Base-by-base conservation (phyloP, 2,888 invertebrate species). In the Aphidoletes aphidimyza region DNA sequence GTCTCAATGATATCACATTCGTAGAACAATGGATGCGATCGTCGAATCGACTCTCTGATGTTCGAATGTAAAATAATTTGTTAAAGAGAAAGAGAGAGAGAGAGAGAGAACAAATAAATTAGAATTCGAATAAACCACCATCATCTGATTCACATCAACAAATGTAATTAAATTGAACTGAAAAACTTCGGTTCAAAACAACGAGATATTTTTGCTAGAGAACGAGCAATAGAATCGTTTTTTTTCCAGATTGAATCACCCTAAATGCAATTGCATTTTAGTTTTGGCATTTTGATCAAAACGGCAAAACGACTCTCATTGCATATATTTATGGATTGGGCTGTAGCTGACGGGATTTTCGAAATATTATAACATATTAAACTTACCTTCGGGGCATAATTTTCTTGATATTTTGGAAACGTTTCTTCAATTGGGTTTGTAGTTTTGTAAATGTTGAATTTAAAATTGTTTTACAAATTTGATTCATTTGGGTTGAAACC, bases 1-100 rank as follows among this genome's bases (percentile, higher is more conserved):
- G 97, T 97, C 90, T 97, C 97, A 88, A 97, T 94, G 83, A 97
- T 97, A 90, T 97, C 97, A 54, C 95, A 96, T 91, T 97, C 97
- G 88, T 96, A 95, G 36, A 97, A 96, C 87, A 97, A 91, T 0
- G 95, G 95, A 90, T 98, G 98, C 89, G 95, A 96, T 45, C 97
- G 93, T 78, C 98, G 92, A 8, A 97, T 97, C 0, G 97, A 97
- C 89, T 98, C 97, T 86, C 96, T 91, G 47, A 39, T 22, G 39
- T 26, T 30, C 2, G 14, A n/a, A n/a, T n/a, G n/a, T n/a, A n/a
- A n/a, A n/a, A n/a, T n/a, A n/a, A n/a, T n/a, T n/a, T n/a, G n/a
- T n/a, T n/a, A n/a, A n/a, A n/a, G n/a, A n/a, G n/a, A n/a, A n/a
- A n/a, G n/a, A n/a, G n/a, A n/a, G n/a, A 14, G 42, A 6, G 14